These are phyloP conservation scores for Mus pahari DNA, from an alignment of 2,113 vertebrate species.

Conservation along the genomic window DNA sequence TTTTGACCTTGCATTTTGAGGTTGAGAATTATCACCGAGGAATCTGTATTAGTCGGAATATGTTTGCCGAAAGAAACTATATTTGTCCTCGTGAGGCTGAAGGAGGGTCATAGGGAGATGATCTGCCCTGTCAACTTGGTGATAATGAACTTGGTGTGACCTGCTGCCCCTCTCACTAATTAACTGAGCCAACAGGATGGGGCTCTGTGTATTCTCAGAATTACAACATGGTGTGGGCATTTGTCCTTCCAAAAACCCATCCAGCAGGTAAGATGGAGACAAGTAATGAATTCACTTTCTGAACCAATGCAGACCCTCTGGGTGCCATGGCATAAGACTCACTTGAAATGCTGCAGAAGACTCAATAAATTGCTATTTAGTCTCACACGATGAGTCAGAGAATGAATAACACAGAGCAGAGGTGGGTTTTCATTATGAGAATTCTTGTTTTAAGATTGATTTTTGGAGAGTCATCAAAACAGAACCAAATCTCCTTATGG, in stretches of 20 bases:
- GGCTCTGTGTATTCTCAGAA: neutral
- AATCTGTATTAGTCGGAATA: neutral
- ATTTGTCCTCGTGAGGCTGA: neutral
- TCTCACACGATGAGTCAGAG: neutral
- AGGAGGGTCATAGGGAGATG: neutral
- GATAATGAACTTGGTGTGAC: neutral
- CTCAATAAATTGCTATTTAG: neutral
- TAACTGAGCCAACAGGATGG: neutral
- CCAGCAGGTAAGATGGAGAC: neutral
- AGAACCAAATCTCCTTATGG: neutral
- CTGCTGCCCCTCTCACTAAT: neutral
- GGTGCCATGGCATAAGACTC: accelerated
- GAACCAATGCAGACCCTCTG: neutral
- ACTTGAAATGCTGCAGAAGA: neutral
- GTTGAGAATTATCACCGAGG: neutral
- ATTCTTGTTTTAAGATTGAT: neutral
- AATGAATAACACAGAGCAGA: neutral
- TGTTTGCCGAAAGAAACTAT: neutral
- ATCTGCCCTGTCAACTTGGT: neutral
- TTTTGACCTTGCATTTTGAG: neutral
- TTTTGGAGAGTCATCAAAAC: neutral
- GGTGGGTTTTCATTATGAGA: neutral
- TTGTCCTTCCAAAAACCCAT: neutral
- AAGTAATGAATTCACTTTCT: neutral
- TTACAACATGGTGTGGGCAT: neutral